Evolutionary conservation across 2,797 vertebrate species (phyloP), one percentile per base, ranked within the genome.

Genomic region (Tangara arthus): DNA sequence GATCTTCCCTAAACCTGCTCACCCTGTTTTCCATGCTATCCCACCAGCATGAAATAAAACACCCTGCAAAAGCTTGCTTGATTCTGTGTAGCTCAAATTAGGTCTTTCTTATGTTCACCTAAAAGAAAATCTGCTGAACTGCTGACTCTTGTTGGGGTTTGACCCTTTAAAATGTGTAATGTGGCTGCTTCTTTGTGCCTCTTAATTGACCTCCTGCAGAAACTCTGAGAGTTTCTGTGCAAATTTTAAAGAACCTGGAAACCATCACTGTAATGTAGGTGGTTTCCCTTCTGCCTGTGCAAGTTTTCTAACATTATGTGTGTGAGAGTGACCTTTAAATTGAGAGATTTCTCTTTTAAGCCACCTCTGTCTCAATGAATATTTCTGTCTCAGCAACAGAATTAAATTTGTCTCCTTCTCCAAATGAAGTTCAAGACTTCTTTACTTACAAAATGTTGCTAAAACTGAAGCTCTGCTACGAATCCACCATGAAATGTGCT

Each of bases 261-360:
- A 41, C 35, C 59, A 61, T 79, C 91, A 49, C 50, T 59, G 59
- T 27, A 49, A 55, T 27, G 27, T 59, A 27, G 63, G 41, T 72
- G 80, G 66, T 84, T 94, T 94, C 78, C 39, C 34, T 90, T 90
- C 82, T 17, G 20, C 44, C 41, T 60, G 8, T 50, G 44, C 24
- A 47, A 49, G 44, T 82, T 95, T 93, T 69, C 44, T 91, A 70
- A 87, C 35, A 26, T 41, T 63, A 9, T 39, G 47, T 76, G 27
- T 44, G 26, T 69, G 42, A 79, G 19, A 79, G 27, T 60, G 60
- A 91, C 81, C 83, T 94, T 96, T 96, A 89, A 94, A 84, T 80
- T 4, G 28, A 42, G 63, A 63, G 15, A 28, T 69, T 90, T 92
- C 60, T 77, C 23, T 11, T 93, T 89, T 66, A 87, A 89, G 71